Conservation (phyloP, 1,140 invertebrate genomes). For the Anoplophora glabripennis region DNA sequence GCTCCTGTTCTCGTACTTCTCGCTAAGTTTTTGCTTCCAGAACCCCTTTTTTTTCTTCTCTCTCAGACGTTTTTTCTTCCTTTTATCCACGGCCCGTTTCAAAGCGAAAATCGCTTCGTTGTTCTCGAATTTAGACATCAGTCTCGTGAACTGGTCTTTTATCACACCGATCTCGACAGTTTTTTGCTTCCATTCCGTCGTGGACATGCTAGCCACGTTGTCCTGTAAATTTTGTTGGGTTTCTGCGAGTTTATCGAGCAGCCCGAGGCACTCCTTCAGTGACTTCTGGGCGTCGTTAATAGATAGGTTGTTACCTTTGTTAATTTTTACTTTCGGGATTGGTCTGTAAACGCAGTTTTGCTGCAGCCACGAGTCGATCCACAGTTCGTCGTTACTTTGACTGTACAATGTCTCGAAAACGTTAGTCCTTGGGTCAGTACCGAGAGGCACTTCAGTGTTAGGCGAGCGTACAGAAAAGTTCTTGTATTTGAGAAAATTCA, state of each 20-base stretch:
- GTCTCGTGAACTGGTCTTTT: conserved; percentile 51
- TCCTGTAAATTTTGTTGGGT: conserved; percentile 49
- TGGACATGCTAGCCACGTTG: conserved; percentile 49
- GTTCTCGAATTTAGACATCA: conserved; percentile 49
- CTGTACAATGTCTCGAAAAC: conserved; percentile 11
- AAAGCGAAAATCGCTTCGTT: conserved; percentile 49
- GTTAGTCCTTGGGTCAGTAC: conserved; percentile 16
- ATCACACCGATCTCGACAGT: conserved; percentile 50
- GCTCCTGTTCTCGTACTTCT: conserved; percentile 48
- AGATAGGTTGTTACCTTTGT: conserved; percentile 20
- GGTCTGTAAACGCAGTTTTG: conserved; percentile 31
- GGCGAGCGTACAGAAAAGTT: conserved; percentile 5
- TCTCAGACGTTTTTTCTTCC: conserved; percentile 56
- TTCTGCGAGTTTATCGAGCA: conserved; percentile 49
- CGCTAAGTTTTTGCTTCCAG: conserved; percentile 49
- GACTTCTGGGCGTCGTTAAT: conserved; percentile 38
- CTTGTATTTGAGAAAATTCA: conserved; percentile 18
- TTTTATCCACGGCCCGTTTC: conserved; percentile 52
- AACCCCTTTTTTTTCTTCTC: conserved; percentile 52
- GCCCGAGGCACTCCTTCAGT: conserved; percentile 34
- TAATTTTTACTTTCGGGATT: conserved; percentile 25
- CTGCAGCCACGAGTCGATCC: conserved; percentile 32
- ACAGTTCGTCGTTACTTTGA: conserved; percentile 31
- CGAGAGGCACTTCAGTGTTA: conserved; percentile 12
- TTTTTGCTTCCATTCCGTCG: conserved; percentile 55